Percentiles rank a stretch among this genome's conserved stretches.
Conservation (phyloP, 1,140 invertebrate genomes). For the Drosophila ambigua region DNA sequence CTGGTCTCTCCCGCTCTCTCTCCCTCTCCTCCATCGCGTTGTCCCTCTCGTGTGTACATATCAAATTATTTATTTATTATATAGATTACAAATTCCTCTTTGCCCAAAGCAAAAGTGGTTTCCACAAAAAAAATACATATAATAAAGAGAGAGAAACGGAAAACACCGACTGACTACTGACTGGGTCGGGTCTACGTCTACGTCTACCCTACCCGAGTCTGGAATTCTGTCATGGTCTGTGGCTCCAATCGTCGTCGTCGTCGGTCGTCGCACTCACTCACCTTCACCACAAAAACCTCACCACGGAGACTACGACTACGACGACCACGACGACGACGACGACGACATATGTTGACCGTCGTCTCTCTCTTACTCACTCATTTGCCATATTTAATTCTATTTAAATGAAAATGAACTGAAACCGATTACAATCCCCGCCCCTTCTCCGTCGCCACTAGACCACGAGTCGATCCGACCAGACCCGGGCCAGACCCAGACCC, state of each 20-base stretch:
- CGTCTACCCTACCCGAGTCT: constrained; percentile 23
- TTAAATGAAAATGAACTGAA: constrained; percentile 82
- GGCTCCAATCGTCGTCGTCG: constrained; percentile 33
- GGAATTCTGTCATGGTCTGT: constrained; percentile 45
- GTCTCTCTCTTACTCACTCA: constrained; percentile 45
- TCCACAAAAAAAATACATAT: constrained; percentile 26
- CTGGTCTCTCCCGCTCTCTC: constrained; percentile 3
- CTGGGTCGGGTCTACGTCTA: constrained; percentile 1
- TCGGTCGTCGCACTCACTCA: constrained; percentile 71
- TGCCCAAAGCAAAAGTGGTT: constrained; percentile 44
- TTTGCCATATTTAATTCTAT: constrained; percentile 83
- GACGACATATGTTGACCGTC: constrained; percentile 29
- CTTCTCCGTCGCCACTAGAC: neutral
- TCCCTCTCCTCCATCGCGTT: no score
- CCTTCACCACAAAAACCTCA: constrained; percentile 77
- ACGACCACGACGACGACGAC: constrained; percentile 15
- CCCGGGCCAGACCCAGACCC: constrained; percentile 57
- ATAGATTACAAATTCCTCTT: constrained; percentile 66
- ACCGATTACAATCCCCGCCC: constrained; percentile 68
- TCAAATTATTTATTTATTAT: constrained; percentile 79
- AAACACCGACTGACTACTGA: constrained; percentile 26
- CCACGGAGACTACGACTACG: constrained; percentile 36
- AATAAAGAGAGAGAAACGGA: constrained; percentile 10
- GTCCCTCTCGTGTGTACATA: constrained; percentile 30
- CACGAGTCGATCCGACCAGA: neutral